Percentiles rank a stretch among this genome's conserved stretches.
phyloP scores from a whole-genome alignment of 1,140 invertebrate genomes.

The Leptopilina boulardi region DNA sequence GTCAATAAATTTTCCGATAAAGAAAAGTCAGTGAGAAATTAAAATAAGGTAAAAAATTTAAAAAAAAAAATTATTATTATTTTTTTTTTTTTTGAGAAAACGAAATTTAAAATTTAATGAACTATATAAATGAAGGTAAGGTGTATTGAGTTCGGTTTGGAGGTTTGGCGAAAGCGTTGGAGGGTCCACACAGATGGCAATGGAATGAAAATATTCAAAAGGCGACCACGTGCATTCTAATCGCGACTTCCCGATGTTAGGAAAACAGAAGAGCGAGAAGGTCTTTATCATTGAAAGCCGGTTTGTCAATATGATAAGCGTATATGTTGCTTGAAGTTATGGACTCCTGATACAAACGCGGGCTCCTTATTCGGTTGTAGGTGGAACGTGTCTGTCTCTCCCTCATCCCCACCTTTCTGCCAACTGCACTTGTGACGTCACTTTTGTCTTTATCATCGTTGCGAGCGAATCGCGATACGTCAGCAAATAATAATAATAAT shows the following conservation, averaged over 20 bases:
- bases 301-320: conserved; percentile 54
- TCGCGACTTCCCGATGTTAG: conserved; percentile 63
- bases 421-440: not conserved
- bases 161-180: not conserved
- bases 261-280: conserved; percentile 54
- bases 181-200: not conserved
- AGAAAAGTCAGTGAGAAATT: not conserved
- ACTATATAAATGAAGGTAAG: no score
- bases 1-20: not conserved
- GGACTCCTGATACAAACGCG: conserved; percentile 71
- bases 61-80: no score
- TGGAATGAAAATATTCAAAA: conserved; percentile 62
- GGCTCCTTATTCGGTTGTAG: conserved; percentile 75
- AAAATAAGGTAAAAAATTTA: not conserved
- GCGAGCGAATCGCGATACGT: no score
- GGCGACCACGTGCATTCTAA: conserved; percentile 75
- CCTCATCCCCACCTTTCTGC: conserved; percentile 34
- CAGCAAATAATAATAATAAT: no score
- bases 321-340: conserved; percentile 54
- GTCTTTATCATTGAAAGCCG: conserved; percentile 5
- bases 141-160: not conserved
- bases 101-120: no score
- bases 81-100: no score
- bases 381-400: conserved; percentile 59
- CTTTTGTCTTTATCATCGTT: no score